Percentiles rank a stretch among this genome's conserved stretches.
Conservation (phyloP, 2,888 invertebrate genomes). For the Chrysolina haemoptera region DNA sequence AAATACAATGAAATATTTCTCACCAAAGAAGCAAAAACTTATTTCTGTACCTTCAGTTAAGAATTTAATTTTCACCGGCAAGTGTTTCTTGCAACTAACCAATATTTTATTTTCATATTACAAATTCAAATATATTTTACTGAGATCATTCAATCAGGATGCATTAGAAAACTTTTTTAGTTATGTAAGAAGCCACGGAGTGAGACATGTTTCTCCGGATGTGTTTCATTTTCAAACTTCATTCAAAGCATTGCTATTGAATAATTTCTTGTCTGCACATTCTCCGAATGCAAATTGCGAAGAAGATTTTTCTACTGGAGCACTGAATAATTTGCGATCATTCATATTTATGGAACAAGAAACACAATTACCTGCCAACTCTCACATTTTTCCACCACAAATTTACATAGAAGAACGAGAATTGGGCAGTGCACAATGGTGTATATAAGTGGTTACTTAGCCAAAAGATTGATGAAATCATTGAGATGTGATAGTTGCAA, state of each 20-base stretch:
- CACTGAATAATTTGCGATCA: neutral
- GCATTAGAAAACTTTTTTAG: no score
- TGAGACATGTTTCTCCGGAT: conserved; percentile 35
- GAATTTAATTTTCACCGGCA: no score
- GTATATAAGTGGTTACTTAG: neutral
- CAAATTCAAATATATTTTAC: neutral
- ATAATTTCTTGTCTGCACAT: conserved; percentile 29
- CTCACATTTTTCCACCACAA: no score
- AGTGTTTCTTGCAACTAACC: no score
- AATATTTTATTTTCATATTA: neutral
- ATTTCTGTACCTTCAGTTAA: no score
- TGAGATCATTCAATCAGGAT: no score
- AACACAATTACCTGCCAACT: no score
- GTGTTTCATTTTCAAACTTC: conserved; percentile 15
- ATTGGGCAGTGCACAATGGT: neutral
- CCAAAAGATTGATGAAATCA: neutral
- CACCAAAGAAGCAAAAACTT: no score
- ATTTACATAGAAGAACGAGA: no score
- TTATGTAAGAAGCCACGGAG: neutral
- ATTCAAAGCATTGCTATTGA: conserved; percentile 31
- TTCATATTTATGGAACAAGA: no score
- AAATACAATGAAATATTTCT: no score
- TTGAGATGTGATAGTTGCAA: neutral
- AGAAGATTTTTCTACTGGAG: neutral
- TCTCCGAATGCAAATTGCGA: conserved; percentile 18